A percentile compares a stretch with the other conserved stretches of the same genome.
Conservation (phyloP, 1,140 invertebrate species). For the Orius insidiosus region DNA sequence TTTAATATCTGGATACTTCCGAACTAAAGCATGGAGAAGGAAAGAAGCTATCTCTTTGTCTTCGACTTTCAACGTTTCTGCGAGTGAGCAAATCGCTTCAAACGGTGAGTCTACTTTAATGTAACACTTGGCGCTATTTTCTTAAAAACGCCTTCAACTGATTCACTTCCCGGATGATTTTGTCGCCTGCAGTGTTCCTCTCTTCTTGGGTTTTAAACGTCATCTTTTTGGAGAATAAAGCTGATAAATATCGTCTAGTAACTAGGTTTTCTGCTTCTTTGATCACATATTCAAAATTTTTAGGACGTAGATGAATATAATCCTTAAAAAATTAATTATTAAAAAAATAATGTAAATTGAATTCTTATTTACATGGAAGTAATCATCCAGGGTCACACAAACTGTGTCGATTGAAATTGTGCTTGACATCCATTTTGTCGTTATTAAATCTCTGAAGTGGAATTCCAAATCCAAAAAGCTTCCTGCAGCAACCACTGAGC, state of each 20-base stretch:
- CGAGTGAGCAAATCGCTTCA: constrained; percentile 60
- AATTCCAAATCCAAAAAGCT: constrained; percentile 77
- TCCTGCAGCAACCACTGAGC: constrained; percentile 76
- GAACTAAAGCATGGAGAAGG: constrained; percentile 75
- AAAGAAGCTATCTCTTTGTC: constrained; percentile 83
- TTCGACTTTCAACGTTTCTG: constrained; percentile 68
- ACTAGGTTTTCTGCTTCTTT: constrained; percentile 66
- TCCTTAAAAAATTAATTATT: constrained; percentile 33
- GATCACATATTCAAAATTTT: constrained; percentile 78
- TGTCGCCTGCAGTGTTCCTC: constrained; percentile 58
- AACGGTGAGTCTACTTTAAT: constrained; percentile 50
- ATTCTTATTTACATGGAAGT: constrained; percentile 51
- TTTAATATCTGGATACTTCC: constrained; percentile 78
- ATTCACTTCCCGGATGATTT: constrained; percentile 68
- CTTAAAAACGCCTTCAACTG: constrained; percentile 57
- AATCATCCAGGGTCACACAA: constrained; percentile 83
- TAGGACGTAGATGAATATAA: constrained; percentile 70
- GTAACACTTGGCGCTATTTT: constrained; percentile 50
- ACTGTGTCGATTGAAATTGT: constrained; percentile 79
- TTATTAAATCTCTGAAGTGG: constrained; percentile 77
- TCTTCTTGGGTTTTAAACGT: constrained; percentile 68
- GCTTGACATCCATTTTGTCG: constrained; percentile 57
- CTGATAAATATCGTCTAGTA: constrained; percentile 70
- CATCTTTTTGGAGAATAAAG: constrained; percentile 68
- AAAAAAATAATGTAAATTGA: constrained; percentile 1